Evolutionary conservation across 2,113 vertebrate species (phyloP), one percentile per base, ranked within the genome.

Genomic region (Trematocara macrostoma): DNA sequence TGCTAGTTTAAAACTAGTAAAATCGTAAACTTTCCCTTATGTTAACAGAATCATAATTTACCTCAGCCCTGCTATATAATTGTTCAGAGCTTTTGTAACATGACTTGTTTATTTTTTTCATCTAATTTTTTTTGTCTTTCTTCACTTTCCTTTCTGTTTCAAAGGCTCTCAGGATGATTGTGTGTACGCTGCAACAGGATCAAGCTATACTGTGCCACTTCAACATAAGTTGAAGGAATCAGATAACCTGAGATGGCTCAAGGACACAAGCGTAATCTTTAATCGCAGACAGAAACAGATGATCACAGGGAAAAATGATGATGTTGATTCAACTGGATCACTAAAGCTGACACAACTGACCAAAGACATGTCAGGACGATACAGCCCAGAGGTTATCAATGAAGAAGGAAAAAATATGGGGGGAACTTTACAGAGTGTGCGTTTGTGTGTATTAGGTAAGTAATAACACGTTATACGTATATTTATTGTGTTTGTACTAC

Each of bases 201-300:
- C 3, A 23, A 0, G 0, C 7, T 0, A 0, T 0, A 40, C 0
- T 69, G 1, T 40, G 6, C 2, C 2, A 0, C 56, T 31, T 31
- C 23, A 23, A 23, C 23, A 23, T 23, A 23, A 10, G 5, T 55
- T 55, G 1, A 55, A 55, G 11, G 5, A 29, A 0, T 29, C 23
- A 29, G 55, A 56, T 0, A 0, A 0, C 0, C 23, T 57, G 23
- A 57, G 0, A 57, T 57, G 57, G 57, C 0, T 0, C 8, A 59
- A 59, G 8, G 29, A 34, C 1, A 0, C 0, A 34, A 31, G 5
- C 0, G 0, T 6, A 59, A 0, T 59, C 15, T 59, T 59, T 59
- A 0, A 0, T 59, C 0, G 8, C 56, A 34, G 0, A 1, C 1
- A 0, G 8, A 59, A 31, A 59, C 0, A 0, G 0, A 1, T 10